Evolutionary conservation across 2,113 vertebrate species (phyloP), one percentile per base, ranked within the genome.

Genomic region (Amphilophus citrinellus): DNA sequence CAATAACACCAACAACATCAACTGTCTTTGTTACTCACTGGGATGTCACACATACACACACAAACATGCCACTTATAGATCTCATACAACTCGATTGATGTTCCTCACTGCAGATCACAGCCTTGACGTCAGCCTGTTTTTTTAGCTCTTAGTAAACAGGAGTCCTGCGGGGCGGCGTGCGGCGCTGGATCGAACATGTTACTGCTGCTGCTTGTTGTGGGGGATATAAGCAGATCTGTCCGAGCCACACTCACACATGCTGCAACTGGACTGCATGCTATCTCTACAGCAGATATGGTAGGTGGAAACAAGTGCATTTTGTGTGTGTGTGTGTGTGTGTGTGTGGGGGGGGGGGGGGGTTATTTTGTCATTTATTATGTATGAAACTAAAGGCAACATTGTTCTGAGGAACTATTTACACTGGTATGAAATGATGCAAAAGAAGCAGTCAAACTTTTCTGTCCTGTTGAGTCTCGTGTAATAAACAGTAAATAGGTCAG

Each of bases 181-280:
- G 93, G 88, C 84, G 93, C 77, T 39, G 42, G 87, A 95, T 96
- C 91, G 94, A 96, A 94, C 39, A 10, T 3, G 57, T 61, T 76
- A 27, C 53, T 62, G 50, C 65, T 27, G 86, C 83, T 84, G 90
- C 87, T 93, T 75, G 66, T 87, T 75, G 73, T 63, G 84, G 81
- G 65, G 65, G 27, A 92, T 94, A 96, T 78, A 95, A 95, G 87
- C 27, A 79, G 84, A 58, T 17, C 4, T 77, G n/a, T 42, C 76
- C 27, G 24, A 27, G 47, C 14, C 61, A 66, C 61, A 79, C 47
- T 32, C 20, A 77, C 60, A 76, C 57, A 71, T 73, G 73, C 84
- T 85, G 50, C 10, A 7, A 57, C 60, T 62, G 77, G 80, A 77
- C 80, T 15, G 22, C 30, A 63, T 80, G 50, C 53, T 84, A 61